Conservation (phyloP, 92 coral and sea anemone species). For the Zoanthus gigantus region DNA sequence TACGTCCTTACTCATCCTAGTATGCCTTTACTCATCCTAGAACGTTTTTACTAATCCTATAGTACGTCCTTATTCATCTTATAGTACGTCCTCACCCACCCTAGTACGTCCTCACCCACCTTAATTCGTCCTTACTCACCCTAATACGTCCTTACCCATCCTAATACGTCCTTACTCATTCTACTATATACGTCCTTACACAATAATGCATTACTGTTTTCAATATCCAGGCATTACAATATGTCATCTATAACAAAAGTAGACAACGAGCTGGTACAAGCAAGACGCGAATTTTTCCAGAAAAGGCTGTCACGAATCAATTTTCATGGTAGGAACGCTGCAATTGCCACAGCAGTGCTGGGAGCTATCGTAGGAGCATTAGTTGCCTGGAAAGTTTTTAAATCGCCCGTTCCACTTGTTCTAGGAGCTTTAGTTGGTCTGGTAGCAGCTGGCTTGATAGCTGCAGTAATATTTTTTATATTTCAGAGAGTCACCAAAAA, state of each 20-base stretch:
- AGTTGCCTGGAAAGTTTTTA: background rate
- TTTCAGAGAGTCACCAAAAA: conserved; percentile 23
- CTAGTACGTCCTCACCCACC: too few species aligned
- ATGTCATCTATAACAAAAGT: background rate
- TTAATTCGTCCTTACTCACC: too few species aligned
- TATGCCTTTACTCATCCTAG: too few species aligned
- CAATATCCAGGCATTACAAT: conserved; percentile 18
- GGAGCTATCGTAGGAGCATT: conserved; percentile 28
- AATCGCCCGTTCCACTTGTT: background rate
- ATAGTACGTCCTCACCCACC: too few species aligned
- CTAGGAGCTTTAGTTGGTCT: conserved; percentile 22
- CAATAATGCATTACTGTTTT: too few species aligned
- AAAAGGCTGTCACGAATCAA: conserved; percentile 26
- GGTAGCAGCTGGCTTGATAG: conserved; percentile 1
- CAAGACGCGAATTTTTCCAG: conserved; percentile 26
- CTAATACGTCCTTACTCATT: too few species aligned
- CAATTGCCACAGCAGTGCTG: conserved; percentile 20
- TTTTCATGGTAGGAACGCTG: conserved; percentile 32
- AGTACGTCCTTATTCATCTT: too few species aligned
- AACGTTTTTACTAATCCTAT: too few species aligned
- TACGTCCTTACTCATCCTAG: too few species aligned
- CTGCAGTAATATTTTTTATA: background rate
- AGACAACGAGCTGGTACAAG: background rate
- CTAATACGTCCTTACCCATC: too few species aligned
- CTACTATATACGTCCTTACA: too few species aligned